Evolutionary conservation across 2,113 vertebrate species (phyloP).

Genomic region (Bambusicola thoracicus): DNA sequence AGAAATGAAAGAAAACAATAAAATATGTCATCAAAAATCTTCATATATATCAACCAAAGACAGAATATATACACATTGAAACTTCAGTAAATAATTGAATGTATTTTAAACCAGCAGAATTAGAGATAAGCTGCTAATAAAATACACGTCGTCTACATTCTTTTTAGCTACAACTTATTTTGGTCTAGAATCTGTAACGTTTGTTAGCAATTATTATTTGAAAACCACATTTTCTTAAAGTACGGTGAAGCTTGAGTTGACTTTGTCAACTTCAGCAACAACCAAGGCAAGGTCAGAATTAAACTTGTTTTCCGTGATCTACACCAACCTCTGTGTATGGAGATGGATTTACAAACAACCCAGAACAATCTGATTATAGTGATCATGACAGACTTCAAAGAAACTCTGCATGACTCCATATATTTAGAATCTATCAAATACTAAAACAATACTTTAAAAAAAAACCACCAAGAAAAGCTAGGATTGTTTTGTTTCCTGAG

Average conservation of each 20-base stretch:
- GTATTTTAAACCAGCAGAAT: not conserved
- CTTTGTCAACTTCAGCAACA: not conserved
- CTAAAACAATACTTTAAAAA: not conserved
- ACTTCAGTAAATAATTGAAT: slow-evolving; percentile 39
- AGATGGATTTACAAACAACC: not conserved
- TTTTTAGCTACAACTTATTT: slow-evolving; percentile 28
- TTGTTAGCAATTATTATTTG: not conserved
- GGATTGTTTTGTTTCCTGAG: not conserved
- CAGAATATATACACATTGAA: slow-evolving; percentile 55
- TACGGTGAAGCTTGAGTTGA: not conserved
- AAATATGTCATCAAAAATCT: slow-evolving; percentile 6
- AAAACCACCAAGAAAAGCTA: not conserved
- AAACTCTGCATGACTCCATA: not conserved
- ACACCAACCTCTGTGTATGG: not conserved
- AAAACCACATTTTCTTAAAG: not conserved
- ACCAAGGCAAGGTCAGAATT: not conserved
- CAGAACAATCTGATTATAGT: not conserved
- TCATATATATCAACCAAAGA: slow-evolving; percentile 32
- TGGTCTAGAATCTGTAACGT: slow-evolving; percentile 17
- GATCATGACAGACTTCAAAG: not conserved
- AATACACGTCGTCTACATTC: slow-evolving; percentile 15
- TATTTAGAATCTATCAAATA: not conserved
- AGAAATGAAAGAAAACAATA: slow-evolving; percentile 59
- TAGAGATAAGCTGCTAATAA: slow-evolving; percentile 14
- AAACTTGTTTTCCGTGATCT: not conserved